Evolutionary conservation across 1,140 invertebrate species (phyloP), one percentile per base, ranked within the genome.

Genomic region (Drosophila subpulchrella): DNA sequence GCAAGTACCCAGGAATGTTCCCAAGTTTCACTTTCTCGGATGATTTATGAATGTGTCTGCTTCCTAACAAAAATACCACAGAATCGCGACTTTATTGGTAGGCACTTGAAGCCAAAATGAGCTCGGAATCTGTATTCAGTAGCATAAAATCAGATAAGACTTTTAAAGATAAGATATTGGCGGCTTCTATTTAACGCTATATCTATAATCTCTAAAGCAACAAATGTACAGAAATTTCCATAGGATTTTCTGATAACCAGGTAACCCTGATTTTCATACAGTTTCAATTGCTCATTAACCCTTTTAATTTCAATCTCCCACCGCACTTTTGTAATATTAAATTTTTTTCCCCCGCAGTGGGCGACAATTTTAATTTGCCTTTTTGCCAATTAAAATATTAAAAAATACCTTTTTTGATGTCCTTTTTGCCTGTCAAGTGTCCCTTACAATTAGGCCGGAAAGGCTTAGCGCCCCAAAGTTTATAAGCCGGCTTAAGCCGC

Each of bases 401-500:
- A 67, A 70, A 75, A 62, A 71, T 34, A 41, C 24, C 46, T 58
- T 41, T 60, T 79, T 68, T 62, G 62, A 82, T 76, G 54, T 47
- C 54, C 62, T 59, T 75, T 66, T 75, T 67, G 51, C 41, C 34
- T 42, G 54, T 75, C 27, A 50, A 75, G 72, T 74, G 70, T 65
- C 73, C 68, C 70, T 70, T 60, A 42, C 75, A 88, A 86, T 88
- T 88, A 80, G 71, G 71, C 59, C 53, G 46, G 36, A 63, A 59
- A 54, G 75, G 75, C 77, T 86, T 78, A 79, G 61, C 75, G 53
- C 38, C 56, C 50, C 32, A 60, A 86, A 88, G 67, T 86, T 83
- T 73, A 56, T 76, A 82, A 82, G 59, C 63, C 47, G 44, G 24
- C 76, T 80, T 75, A 84, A 84, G 75, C 81, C 66, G 48, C 47